Percentiles rank a stretch among this genome's conserved stretches.
phyloP scores from a whole-genome alignment of 2,888 invertebrate genomes.

The Vannuccia rotundouncinata region DNA sequence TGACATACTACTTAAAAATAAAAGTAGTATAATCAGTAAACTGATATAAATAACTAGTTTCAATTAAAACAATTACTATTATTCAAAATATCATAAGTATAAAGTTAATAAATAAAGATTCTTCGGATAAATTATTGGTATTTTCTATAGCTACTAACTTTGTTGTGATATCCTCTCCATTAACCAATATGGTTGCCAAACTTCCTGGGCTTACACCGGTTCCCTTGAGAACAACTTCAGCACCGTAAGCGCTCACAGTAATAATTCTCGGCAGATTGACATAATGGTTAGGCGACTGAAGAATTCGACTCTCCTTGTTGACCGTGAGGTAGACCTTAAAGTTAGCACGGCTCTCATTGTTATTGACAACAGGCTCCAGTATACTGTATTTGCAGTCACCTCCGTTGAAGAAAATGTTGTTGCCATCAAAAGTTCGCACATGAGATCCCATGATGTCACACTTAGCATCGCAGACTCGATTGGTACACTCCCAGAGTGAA shows the following conservation, averaged over 20 bases:
- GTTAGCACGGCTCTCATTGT: constrained; percentile 25
- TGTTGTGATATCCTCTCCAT: constrained; percentile 33
- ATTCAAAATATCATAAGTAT: too few species aligned
- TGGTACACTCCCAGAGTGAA: constrained; percentile 46
- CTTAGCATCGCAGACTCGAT: constrained; percentile 44
- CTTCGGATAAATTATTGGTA: too few species aligned
- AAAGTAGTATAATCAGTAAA: too few species aligned
- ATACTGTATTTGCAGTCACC: constrained; percentile 43
- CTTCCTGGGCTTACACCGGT: neutral
- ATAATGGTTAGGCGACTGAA: neutral
- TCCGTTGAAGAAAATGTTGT: constrained; percentile 41
- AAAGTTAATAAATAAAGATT: too few species aligned
- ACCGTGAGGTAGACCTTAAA: constrained; percentile 3
- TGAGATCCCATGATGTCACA: constrained; percentile 47
- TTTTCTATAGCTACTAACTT: too few species aligned
- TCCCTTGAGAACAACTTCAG: constrained; percentile 8
- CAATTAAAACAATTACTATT: too few species aligned
- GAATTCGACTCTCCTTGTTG: constrained; percentile 5
- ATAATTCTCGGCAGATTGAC: constrained; percentile 35
- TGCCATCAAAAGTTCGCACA: constrained; percentile 49
- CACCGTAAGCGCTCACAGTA: constrained; percentile 8
- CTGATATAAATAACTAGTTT: too few species aligned
- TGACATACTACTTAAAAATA: too few species aligned
- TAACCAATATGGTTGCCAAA: constrained; percentile 13
- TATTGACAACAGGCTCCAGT: constrained; percentile 40